These are phyloP conservation scores for Athene noctua DNA, from an alignment of 2,113 vertebrate genomes.

Conservation along the genomic window DNA sequence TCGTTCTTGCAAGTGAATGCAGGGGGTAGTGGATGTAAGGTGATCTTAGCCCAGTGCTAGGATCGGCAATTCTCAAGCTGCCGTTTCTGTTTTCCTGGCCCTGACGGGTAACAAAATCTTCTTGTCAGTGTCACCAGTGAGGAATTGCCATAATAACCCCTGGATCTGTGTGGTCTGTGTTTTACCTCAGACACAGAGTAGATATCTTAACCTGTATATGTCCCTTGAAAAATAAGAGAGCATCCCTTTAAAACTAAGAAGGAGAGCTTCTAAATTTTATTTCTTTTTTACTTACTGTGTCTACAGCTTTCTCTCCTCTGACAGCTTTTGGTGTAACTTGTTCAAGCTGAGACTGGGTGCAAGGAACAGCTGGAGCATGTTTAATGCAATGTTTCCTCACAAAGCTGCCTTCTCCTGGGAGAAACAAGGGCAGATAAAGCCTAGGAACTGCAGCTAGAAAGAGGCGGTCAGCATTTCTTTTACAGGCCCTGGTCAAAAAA, in stretches of 20 bases:
- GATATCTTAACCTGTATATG: background rate
- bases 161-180: background rate
- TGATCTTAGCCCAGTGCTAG: background rate
- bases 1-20: background rate
- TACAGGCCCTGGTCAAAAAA: background rate
- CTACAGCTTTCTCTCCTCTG: background rate
- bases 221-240: background rate
- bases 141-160: background rate
- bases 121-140: background rate
- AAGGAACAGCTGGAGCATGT: background rate
- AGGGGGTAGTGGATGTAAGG: background rate
- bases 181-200: background rate
- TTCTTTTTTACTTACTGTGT: background rate
- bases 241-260: background rate
- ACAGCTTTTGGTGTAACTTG: background rate
- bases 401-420: background rate
- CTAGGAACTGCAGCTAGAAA: background rate
- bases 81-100: background rate
- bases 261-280: background rate
- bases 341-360: background rate
- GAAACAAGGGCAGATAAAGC: background rate
- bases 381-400: background rate
- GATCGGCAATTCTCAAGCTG: background rate
- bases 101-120: conserved; percentile 5
- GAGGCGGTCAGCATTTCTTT: background rate